Conservation (phyloP, 2,113 vertebrate species). For the Accipiter cooperii region DNA sequence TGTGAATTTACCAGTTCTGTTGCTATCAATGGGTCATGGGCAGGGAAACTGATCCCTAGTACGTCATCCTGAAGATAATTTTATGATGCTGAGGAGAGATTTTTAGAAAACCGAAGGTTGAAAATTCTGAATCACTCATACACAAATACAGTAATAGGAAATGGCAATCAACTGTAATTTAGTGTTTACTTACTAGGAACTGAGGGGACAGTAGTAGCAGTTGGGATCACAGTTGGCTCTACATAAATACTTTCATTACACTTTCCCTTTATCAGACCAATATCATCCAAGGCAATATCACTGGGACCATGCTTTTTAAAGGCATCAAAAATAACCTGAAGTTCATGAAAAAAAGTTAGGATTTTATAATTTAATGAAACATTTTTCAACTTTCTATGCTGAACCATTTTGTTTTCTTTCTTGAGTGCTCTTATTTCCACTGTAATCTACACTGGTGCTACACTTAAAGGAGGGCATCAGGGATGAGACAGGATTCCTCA, state of each 20-base stretch:
- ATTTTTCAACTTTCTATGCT: rapidly evolving
- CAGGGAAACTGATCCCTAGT: not conserved
- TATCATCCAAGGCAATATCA: conserved; percentile 88
- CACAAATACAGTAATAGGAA: not conserved
- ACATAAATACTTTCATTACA: conserved; percentile 74
- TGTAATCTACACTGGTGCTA: not conserved
- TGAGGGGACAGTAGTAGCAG: conserved; percentile 45
- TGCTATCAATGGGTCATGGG: not conserved
- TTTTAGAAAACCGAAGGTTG: not conserved
- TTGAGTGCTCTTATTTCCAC: not conserved
- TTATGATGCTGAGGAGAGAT: not conserved
- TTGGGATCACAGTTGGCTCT: conserved; percentile 82
- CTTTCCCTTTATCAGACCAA: conserved; percentile 68
- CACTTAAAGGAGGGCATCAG: not conserved
- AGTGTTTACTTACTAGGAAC: conserved; percentile 74
- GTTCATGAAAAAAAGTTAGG: not conserved
- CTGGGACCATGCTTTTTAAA: conserved; percentile 68
- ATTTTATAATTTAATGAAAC: not conserved
- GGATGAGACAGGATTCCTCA: not conserved
- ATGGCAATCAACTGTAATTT: not conserved
- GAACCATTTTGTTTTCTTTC: not conserved
- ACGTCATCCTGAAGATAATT: not conserved
- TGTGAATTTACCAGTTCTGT: not conserved
- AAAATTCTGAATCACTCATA: not conserved
- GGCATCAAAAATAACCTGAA: conserved; percentile 84